These are phyloP conservation scores for Mactromeris polynyma DNA, from an alignment of 2,888 invertebrate genomes.

Conservation along the genomic window DNA sequence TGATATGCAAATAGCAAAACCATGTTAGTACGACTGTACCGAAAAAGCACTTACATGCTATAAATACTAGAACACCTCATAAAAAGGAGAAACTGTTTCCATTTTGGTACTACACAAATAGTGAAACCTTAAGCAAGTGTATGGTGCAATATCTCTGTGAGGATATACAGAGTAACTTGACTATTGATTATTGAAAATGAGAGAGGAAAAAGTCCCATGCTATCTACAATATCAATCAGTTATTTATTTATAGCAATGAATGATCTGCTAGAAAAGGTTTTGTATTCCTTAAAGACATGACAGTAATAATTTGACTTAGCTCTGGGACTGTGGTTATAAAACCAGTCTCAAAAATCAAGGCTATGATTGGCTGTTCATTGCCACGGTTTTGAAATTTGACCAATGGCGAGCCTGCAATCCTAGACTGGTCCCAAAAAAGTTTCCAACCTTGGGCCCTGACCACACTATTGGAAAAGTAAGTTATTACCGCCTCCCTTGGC, in stretches of 20 bases:
- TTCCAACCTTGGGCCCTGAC: too few relatives aligned
- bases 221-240: background rate
- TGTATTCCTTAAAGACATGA: background rate
- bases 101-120: background rate
- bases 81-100: background rate
- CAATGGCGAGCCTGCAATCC: too few relatives aligned
- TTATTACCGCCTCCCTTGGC: too few relatives aligned
- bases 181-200: conserved; percentile 14
- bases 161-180: background rate
- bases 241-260: conserved; percentile 4
- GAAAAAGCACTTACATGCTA: too few relatives aligned
- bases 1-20: too few relatives aligned
- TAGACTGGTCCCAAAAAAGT: too few relatives aligned
- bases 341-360: too few relatives aligned
- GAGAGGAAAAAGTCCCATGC: background rate
- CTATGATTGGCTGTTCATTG: too few relatives aligned
- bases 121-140: background rate
- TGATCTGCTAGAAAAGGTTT: background rate
- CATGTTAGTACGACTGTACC: too few relatives aligned
- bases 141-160: background rate
- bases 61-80: too few relatives aligned
- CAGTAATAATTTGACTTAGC: background rate
- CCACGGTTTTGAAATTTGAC: too few relatives aligned
- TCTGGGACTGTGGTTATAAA: background rate
- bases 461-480: too few relatives aligned